phyloP scores from a whole-genome alignment of 2,888 invertebrate species.

The Cybosia mesomella region DNA sequence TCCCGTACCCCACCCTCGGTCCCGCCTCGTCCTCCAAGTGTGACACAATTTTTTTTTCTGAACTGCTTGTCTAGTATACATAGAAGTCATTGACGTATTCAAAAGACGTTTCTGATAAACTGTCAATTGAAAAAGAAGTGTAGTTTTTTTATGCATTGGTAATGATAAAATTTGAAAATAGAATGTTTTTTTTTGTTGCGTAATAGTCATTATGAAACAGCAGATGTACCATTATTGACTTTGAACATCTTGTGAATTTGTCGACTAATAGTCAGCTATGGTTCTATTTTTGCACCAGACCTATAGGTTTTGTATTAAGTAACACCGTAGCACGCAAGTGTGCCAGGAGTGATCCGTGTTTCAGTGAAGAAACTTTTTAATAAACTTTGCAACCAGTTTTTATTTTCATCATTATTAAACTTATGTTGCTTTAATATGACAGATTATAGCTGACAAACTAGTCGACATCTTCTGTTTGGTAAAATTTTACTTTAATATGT shows the following conservation, averaged over 20 bases:
- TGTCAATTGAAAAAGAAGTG: neutral
- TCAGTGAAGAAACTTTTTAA: neutral
- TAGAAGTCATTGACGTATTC: too few relatives aligned
- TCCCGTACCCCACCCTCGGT: too few relatives aligned
- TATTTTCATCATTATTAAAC: neutral
- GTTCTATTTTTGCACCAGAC: neutral
- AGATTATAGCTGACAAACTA: neutral
- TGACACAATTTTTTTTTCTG: too few relatives aligned
- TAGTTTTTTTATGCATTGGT: neutral
- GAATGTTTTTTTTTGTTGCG: slow-evolving; percentile 9
- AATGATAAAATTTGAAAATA: slow-evolving; percentile 25
- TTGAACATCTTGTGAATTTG: neutral
- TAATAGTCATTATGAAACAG: slow-evolving; percentile 13
- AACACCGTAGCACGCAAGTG: neutral
- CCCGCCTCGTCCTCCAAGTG: too few relatives aligned
- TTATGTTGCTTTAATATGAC: neutral
- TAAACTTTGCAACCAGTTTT: neutral
- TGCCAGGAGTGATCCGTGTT: neutral
- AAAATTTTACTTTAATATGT: neutral
- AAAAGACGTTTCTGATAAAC: neutral
- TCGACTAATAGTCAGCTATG: neutral
- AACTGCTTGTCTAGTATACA: too few relatives aligned
- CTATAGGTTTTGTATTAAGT: neutral
- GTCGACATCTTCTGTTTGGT: neutral
- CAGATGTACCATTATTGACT: slow-evolving; percentile 27